Conservation (phyloP, 2,888 invertebrate species). For the Dicycla oo region DNA sequence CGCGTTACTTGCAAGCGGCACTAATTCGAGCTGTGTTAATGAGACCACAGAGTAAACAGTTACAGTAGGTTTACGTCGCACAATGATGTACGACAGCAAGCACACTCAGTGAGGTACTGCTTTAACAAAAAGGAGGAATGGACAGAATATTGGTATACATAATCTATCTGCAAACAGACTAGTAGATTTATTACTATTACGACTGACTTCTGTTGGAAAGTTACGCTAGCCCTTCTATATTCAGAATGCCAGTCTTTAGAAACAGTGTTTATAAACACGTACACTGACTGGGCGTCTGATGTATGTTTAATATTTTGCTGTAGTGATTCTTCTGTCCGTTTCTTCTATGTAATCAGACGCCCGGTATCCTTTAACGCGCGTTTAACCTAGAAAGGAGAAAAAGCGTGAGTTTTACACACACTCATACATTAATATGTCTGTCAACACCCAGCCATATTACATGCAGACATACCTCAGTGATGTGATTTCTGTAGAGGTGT, state of each 20-base stretch:
- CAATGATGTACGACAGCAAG: not conserved
- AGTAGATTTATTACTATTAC: not conserved
- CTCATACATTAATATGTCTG: conserved; percentile 12
- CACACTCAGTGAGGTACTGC: not conserved
- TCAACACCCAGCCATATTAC: not conserved
- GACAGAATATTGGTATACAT: not conserved
- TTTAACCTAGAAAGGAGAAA: conserved; percentile 57
- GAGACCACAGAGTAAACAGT: conserved; percentile 19
- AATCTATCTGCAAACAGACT: not conserved
- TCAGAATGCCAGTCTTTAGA: not conserved
- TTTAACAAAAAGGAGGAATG: not conserved
- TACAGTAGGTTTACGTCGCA: conserved; percentile 16
- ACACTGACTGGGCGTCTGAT: not conserved
- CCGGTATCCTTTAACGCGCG: conserved; percentile 47
- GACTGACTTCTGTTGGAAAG: not conserved
- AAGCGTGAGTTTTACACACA: conserved; percentile 34
- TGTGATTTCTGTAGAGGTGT: conserved; percentile 7
- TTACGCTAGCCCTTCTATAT: not conserved
- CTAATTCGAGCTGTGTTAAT: conserved; percentile 52
- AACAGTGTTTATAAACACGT: not conserved
- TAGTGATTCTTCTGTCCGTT: not conserved
- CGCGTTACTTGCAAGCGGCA: conserved; percentile 43
- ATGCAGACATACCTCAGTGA: conserved; percentile 14
- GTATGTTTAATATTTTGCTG: not conserved
- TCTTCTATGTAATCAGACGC: conserved; percentile 1